Evolutionary conservation across 2,888 invertebrate genomes (phyloP), one percentile per base, ranked within the genome.

Genomic region (Villa cingulata): DNA sequence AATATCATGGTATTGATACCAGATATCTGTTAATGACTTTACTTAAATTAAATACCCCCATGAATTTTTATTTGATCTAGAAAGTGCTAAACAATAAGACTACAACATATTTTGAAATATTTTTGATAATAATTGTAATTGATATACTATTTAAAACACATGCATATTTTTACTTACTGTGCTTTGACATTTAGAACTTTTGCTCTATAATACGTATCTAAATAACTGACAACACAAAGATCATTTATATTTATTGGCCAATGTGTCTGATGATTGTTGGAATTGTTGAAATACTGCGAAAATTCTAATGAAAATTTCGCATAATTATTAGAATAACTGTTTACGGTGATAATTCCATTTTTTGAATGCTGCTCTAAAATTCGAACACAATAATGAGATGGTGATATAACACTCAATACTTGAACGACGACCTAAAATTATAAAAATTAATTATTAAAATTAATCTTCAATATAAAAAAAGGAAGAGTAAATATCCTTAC

Each of bases 311-410:
- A 51, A 43, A 64, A 62, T 9, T 54, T 48, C 15, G 56, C 48
- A 36, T 57, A 58, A 27, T 59, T 55, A 36, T 58, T 50, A 1
- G 62, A 59, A 14, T 56, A 53, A 6, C 56, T 54, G 19, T 53
- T 48, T 9, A 51, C 18, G 60, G 58, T 57, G 37, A 47, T 36
- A 5, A 17, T 37, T 14, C 50, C 29, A 40, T 51, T 47, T 4
- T 41, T 45, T 3, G 54, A 48, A 29, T 58, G 60, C 52, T 73
- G 69, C 45, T 73, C 69, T 32, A 76, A 52, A 12, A 80, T 55
- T 46, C 78, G 72, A 1, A 74, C 81, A 15, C 78, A 76, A 58
- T 76, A 83, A 48, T 74, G 72, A 1, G 75, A 75, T 0, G 83
- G 81, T 53, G 77, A 73, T 46, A 75, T 72, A 23, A 80, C 71